Evolutionary conservation across 2,113 vertebrate species (phyloP).

Genomic region (Myrmecophaga tridactyla): DNA sequence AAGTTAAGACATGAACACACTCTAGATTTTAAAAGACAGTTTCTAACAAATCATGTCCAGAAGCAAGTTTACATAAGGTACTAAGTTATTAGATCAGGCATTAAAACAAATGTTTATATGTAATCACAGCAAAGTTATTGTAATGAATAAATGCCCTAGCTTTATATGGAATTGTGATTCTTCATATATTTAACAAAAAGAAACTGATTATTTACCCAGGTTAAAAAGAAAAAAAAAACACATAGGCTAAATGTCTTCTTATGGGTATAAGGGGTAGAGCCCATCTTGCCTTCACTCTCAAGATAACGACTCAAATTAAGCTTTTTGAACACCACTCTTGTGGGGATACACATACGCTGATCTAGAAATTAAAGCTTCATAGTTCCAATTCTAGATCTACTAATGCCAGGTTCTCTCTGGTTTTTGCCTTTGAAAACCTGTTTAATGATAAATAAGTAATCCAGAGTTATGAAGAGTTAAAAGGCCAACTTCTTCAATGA

Average conservation of each 20-base stretch:
- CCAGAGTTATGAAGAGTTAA: conserved; percentile 72
- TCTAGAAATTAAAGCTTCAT: conserved; percentile 73
- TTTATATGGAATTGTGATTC: conserved; percentile 69
- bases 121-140: conserved; percentile 71
- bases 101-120: conserved; percentile 77
- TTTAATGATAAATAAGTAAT: conserved; percentile 76
- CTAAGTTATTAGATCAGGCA: conserved; percentile 67
- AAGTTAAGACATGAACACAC: conserved; percentile 17
- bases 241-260: conserved; percentile 65
- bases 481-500: conserved; percentile 57
- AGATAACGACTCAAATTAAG: conserved; percentile 78
- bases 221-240: conserved; percentile 7
- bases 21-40: conserved; percentile 70
- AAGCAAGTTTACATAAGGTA: conserved; percentile 60
- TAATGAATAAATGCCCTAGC: conserved; percentile 65
- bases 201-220: conserved; percentile 60
- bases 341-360: conserved; percentile 78
- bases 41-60: conserved; percentile 63
- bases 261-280: conserved; percentile 61
- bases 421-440: conserved; percentile 75
- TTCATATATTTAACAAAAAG: conserved; percentile 66
- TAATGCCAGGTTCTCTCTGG: conserved; percentile 77
- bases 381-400: conserved; percentile 75
- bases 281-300: conserved; percentile 75
- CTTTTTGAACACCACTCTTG: conserved; percentile 81